Conservation (phyloP, 2,797 vertebrate species). For the Pachyuromys duprasi region DNA sequence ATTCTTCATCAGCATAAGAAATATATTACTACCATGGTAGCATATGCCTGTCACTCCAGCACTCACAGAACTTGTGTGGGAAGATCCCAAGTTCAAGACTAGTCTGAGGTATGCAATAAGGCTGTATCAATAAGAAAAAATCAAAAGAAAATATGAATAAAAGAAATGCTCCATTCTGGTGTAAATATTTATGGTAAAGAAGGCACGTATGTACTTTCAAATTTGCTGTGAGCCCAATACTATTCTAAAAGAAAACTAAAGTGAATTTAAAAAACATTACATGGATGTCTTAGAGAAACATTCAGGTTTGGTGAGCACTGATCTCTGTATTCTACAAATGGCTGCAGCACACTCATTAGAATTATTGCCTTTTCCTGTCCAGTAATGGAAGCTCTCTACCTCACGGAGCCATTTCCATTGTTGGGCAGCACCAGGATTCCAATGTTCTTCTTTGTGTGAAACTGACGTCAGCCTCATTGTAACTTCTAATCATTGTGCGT, state of each 20-base stretch:
- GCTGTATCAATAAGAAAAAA: not conserved
- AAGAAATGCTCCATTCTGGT: not conserved
- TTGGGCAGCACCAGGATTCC: not conserved
- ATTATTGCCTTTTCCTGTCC: not conserved
- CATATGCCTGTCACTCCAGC: not conserved
- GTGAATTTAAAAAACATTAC: not conserved
- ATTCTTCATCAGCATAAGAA: not conserved
- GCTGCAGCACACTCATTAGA: not conserved
- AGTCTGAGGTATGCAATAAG: not conserved
- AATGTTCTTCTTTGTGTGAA: slow-evolving; percentile 32
- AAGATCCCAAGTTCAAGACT: not conserved
- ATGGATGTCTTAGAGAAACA: not conserved
- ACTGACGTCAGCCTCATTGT: slow-evolving; percentile 29
- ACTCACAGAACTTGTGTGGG: not conserved
- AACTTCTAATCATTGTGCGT: slow-evolving; percentile 55
- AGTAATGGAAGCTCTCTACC: not conserved
- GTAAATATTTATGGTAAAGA: not conserved
- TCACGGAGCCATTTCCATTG: not conserved
- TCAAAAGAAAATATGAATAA: not conserved
- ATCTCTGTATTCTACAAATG: not conserved
- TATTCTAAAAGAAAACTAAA: not conserved
- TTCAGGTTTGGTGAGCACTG: not conserved
- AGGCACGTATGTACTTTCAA: not conserved
- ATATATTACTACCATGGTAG: not conserved
- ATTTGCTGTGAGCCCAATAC: not conserved